Base-by-base conservation (phyloP, 2,888 invertebrate species). In the Athalia circularis region DNA sequence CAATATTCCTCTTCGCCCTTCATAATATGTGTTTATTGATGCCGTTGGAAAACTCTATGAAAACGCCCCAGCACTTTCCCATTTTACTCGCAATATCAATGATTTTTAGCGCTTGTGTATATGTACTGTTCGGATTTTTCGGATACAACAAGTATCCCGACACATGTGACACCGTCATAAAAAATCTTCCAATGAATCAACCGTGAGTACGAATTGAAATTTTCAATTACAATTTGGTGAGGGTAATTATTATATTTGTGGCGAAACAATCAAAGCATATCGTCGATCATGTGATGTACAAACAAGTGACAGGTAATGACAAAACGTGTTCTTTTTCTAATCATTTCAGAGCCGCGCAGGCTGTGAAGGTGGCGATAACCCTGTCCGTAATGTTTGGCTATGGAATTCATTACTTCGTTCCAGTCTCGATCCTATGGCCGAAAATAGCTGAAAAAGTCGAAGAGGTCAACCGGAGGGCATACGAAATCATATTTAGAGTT, bases 1-100 rank as follows among this genome's bases (percentile, higher is more conserved):
- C 97, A 80, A 97, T 98, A 0, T 98, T 98, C 0, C 95, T 99
- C 81, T 99, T 98, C 90, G 97, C 99, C 0, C 97, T 99, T 94
- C 99, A 99, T 92, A 97, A 97, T 62, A 97, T 98, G 83, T 96
- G 96, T 64, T 94, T 95, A 48, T 95, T 98, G 3, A 94, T 99
- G 92, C 98, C 98, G 0, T 94, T 99, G 52, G 98, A 98, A 90
- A 98, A 98, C 89, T 95, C 95, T 52, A 98, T 99, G 98, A 93
- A 92, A 43, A 94, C 94, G 77, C 97, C 97, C 0, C 91, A 94
- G 79, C 94, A 95, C 80, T 95, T 96, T 88, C 95, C 95, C 0
- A 96, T 96, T 1, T 95, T 98, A 0, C 91, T 98, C 0, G 96
- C 95, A 83, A 93, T 94, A 0, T 95, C 96, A 4, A 98, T 98